Conservation (phyloP, 2,888 invertebrate species). For the Portevinia maculata region DNA sequence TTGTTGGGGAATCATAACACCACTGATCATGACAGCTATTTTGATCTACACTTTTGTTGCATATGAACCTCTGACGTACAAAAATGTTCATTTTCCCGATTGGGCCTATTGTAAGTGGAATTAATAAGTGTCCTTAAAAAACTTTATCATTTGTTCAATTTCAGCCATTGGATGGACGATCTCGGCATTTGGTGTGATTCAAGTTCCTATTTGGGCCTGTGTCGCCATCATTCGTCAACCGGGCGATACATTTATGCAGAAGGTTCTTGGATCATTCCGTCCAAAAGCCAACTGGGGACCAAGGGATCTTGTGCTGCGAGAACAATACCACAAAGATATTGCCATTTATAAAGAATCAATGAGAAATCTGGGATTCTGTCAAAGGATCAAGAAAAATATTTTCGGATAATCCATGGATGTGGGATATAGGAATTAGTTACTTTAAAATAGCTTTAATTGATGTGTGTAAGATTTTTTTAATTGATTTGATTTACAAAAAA, state of each 20-base stretch:
- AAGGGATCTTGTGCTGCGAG: constrained; percentile 82
- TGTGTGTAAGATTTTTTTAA: constrained; percentile 4
- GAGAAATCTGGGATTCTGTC: constrained; percentile 76
- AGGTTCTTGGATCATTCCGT: constrained; percentile 82
- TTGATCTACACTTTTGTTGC: constrained; percentile 88
- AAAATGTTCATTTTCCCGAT: constrained; percentile 85
- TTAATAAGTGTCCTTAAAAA: background rate
- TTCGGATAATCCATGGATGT: constrained; percentile 75
- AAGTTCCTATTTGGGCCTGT: constrained; percentile 83
- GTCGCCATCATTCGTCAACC: constrained; percentile 80
- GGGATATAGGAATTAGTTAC: constrained; percentile 21
- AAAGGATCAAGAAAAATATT: constrained; percentile 79
- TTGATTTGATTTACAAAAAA: constrained; percentile 50
- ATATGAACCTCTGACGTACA: constrained; percentile 86
- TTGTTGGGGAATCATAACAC: constrained; percentile 91
- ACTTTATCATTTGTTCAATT: background rate
- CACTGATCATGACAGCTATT: constrained; percentile 87
- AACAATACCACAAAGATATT: constrained; percentile 84
- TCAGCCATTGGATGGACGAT: constrained; percentile 83
- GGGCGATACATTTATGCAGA: constrained; percentile 78
- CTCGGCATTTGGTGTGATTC: constrained; percentile 83
- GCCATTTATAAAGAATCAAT: constrained; percentile 77
- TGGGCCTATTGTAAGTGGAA: constrained; percentile 85
- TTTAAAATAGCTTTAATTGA: constrained; percentile 52
- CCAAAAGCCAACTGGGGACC: constrained; percentile 86